These are phyloP conservation scores for Nycteola revayana DNA, from an alignment of 2,888 invertebrate species.

Conservation along the genomic window DNA sequence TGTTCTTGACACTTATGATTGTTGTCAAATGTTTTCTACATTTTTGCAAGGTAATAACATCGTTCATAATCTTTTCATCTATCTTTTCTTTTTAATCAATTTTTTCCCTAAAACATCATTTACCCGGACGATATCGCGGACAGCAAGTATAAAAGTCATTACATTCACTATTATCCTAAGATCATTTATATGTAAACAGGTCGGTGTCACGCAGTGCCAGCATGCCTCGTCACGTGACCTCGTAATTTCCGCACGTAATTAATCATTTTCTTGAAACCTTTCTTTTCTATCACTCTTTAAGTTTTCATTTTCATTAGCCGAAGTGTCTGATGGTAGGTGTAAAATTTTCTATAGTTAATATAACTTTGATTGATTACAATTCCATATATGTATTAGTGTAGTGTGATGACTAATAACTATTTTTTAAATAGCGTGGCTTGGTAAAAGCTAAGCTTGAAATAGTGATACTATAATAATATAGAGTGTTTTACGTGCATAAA, in stretches of 20 bases:
- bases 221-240: constrained; percentile 55
- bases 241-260: constrained; percentile 62
- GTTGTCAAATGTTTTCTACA: too few species aligned
- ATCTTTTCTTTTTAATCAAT: too few species aligned
- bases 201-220: constrained; percentile 60
- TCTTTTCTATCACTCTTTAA: constrained; percentile 51
- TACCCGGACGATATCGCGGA: too few species aligned
- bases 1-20: too few species aligned
- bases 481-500: too few species aligned
- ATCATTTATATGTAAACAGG: constrained; percentile 14
- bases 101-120: too few species aligned
- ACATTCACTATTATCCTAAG: neutral
- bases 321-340: constrained; percentile 40
- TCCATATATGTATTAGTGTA: neutral
- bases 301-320: constrained; percentile 52
- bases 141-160: neutral
- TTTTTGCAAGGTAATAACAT: too few species aligned
- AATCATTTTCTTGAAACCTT: constrained; percentile 63
- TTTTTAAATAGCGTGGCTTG: neutral
- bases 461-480: too few species aligned
- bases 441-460: neutral
- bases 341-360: constrained; percentile 40
- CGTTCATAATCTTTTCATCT: too few species aligned
- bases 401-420: neutral
- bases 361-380: constrained; percentile 38